Conservation (phyloP, 1,140 invertebrate species). For the Drosophila mauritiana region DNA sequence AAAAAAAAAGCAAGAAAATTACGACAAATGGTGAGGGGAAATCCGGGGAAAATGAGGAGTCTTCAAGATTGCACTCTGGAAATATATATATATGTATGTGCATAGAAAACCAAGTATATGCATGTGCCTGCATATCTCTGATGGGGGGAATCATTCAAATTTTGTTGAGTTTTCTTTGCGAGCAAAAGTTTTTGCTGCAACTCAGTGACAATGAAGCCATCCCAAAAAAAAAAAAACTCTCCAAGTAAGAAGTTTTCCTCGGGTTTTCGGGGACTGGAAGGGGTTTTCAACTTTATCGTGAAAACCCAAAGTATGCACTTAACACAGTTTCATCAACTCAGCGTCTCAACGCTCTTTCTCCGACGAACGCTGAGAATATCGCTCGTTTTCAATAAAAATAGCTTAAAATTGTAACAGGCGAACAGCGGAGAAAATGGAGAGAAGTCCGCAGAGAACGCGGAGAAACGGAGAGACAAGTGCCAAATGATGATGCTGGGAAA, state of each 20-base stretch:
- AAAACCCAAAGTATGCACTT: slow-evolving; percentile 58
- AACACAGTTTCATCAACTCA: slow-evolving; percentile 64
- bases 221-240: slow-evolving; percentile 10
- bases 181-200: slow-evolving; percentile 18
- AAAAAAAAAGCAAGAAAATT: slow-evolving; percentile 31
- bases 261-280: not conserved
- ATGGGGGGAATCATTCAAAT: slow-evolving; percentile 42
- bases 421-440: slow-evolving; percentile 37
- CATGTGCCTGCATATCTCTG: slow-evolving; percentile 7
- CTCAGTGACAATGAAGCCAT: slow-evolving; percentile 72
- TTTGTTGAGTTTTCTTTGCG: slow-evolving; percentile 33
- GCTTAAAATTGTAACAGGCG: slow-evolving; percentile 79
- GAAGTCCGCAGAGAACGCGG: not conserved
- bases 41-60: slow-evolving; percentile 1
- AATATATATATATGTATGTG: not conserved
- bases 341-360: slow-evolving; percentile 14
- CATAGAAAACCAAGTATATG: not conserved
- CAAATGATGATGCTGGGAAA: slow-evolving; percentile 47
- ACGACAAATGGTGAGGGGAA: slow-evolving; percentile 14
- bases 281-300: slow-evolving; percentile 8
- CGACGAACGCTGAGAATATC: slow-evolving; percentile 58
- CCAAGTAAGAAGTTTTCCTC: slow-evolving; percentile 15
- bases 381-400: slow-evolving; percentile 83
- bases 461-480: slow-evolving; percentile 33
- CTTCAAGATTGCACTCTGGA: slow-evolving; percentile 35